Evolutionary conservation across 2,113 vertebrate genomes (phyloP).

Genomic region (Ibidorhyncha struthersii): DNA sequence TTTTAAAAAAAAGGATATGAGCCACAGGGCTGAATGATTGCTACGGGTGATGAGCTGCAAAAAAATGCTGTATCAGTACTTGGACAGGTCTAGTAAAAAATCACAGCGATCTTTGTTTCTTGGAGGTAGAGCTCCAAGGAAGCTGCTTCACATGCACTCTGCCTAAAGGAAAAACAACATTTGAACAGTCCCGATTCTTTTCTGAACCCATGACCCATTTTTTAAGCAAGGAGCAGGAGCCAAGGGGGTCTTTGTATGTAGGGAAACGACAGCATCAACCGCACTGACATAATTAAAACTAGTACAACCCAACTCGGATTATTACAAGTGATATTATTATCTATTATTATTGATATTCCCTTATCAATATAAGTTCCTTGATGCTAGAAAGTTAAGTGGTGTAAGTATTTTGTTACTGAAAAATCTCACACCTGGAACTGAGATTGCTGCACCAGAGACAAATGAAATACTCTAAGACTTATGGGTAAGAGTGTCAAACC

Average conservation of each 20-base stretch:
- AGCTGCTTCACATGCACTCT: background rate
- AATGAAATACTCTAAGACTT: background rate
- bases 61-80: background rate
- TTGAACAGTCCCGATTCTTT: background rate
- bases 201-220: background rate
- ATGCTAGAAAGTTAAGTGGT: background rate
- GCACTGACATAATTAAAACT: background rate
- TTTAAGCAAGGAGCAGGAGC: background rate
- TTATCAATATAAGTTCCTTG: background rate
- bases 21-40: background rate
- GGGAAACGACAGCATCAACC: background rate
- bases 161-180: background rate
- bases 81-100: background rate
- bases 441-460: background rate
- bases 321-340: background rate
- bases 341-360: background rate
- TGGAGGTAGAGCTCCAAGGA: background rate
- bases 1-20: slow-evolving; percentile 30
- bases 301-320: background rate
- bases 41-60: background rate
- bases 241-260: background rate
- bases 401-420: background rate
- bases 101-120: background rate
- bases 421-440: background rate
- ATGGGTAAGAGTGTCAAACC: background rate